phyloP scores from a whole-genome alignment of 2,113 vertebrate genomes.

The Catharus bicknelli region DNA sequence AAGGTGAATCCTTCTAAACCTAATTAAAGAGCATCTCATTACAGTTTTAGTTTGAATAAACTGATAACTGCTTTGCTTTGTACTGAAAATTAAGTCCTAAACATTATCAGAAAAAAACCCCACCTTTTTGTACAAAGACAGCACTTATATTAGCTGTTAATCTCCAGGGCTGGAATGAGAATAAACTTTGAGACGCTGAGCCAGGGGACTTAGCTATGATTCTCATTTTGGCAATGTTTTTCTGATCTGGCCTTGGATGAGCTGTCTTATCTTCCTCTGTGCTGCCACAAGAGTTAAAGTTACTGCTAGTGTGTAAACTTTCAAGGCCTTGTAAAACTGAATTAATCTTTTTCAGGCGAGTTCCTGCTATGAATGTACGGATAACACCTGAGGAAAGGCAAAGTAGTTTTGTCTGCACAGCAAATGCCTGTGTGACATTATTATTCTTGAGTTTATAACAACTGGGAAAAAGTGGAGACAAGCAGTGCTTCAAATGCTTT shows the following conservation, averaged over 20 bases:
- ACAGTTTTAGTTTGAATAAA: neutral
- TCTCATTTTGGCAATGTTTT: neutral
- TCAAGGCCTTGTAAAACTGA: neutral
- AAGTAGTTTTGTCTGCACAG: neutral
- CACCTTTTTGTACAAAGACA: neutral
- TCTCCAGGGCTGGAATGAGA: neutral
- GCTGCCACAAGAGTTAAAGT: neutral
- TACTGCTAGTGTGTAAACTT: neutral
- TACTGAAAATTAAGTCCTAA: neutral
- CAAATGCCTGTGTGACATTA: neutral
- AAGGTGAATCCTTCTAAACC: neutral
- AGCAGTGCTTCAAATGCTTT: neutral
- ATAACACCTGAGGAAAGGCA: neutral
- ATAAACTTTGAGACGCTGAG: neutral
- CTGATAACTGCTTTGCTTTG: neutral
- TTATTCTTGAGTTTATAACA: conserved; percentile 15
- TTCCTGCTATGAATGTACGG: neutral
- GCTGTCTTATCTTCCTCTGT: neutral
- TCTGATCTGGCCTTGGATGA: neutral
- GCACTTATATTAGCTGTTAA: neutral
- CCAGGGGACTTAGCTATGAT: neutral
- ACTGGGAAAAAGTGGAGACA: neutral
- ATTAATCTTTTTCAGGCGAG: neutral
- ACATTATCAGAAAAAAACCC: neutral
- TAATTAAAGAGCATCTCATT: neutral